Percentiles rank a stretch among this genome's conserved stretches.
Evolutionary conservation across 2,113 vertebrate genomes (phyloP).

Genomic region (Merops nubicus): DNA sequence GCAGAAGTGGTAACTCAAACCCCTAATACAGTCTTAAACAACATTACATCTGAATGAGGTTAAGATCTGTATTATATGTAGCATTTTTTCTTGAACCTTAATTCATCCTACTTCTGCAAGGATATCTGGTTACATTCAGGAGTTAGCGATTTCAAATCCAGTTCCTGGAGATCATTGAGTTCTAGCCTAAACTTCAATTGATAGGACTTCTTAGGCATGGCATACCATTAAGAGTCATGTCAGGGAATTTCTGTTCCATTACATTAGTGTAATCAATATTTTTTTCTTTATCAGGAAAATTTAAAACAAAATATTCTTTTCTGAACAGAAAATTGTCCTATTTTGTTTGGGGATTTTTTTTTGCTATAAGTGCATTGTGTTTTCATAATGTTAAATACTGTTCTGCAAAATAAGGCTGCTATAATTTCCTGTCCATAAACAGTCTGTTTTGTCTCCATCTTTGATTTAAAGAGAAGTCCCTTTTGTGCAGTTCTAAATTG

Average conservation of each 20-base stretch:
- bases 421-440: neutral
- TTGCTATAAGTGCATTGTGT: neutral
- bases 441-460: neutral
- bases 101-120: neutral
- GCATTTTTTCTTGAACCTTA: constrained; percentile 33
- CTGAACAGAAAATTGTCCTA: neutral
- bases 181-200: constrained; percentile 27
- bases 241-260: neutral
- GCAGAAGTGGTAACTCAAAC: neutral
- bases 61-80: constrained; percentile 16
- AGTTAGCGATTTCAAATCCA: constrained; percentile 10
- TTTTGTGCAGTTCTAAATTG: neutral
- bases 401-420: neutral
- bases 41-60: constrained; percentile 20
- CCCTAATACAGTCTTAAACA: constrained; percentile 34
- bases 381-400: neutral
- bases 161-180: constrained; percentile 27
- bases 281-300: neutral
- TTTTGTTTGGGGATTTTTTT: no score
- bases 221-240: neutral
- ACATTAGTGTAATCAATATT: neutral
- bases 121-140: constrained; percentile 8
- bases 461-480: constrained; percentile 1
- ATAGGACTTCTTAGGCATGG: neutral
- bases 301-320: neutral